Conservation (phyloP, 2,888 invertebrate species). For the Aproaerema taeniolella region DNA sequence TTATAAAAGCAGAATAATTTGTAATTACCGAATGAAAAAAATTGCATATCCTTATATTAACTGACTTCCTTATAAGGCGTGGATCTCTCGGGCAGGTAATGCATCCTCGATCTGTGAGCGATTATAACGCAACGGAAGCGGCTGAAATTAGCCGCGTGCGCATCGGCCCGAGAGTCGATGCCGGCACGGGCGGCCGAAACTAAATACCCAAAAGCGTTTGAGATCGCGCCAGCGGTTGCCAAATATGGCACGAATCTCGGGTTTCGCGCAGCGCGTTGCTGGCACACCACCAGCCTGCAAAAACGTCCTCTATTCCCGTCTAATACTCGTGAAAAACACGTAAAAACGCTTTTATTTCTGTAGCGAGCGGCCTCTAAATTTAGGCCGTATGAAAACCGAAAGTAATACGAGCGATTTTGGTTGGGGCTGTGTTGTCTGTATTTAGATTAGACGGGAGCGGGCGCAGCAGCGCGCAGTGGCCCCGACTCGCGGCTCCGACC, state of each 20-base stretch:
- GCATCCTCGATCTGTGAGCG: slow-evolving; percentile 28
- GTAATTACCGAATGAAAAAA: too few relatives aligned
- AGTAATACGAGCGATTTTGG: slow-evolving; percentile 74
- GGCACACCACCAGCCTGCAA: slow-evolving; percentile 55
- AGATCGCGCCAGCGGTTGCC: slow-evolving; percentile 56
- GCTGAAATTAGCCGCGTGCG: slow-evolving; percentile 47
- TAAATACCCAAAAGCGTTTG: slow-evolving; percentile 67
- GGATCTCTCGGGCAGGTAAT: slow-evolving; percentile 31
- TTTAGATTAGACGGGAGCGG: slow-evolving; percentile 65
- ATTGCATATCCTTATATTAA: too few relatives aligned
- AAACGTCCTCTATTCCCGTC: slow-evolving; percentile 63
- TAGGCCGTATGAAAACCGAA: slow-evolving; percentile 74
- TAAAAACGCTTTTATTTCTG: slow-evolving; percentile 75
- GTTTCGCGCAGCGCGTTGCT: slow-evolving; percentile 57
- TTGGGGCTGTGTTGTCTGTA: slow-evolving; percentile 68
- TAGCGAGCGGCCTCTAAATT: slow-evolving; percentile 72
- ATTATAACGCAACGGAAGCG: slow-evolving; percentile 42
- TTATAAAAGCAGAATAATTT: too few relatives aligned
- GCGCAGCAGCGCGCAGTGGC: slow-evolving; percentile 28
- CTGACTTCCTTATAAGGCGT: slow-evolving; percentile 39
- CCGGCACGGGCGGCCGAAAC: slow-evolving; percentile 48
- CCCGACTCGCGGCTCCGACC: slow-evolving; percentile 25
- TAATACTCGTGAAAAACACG: slow-evolving; percentile 62
- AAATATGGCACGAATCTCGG: slow-evolving; percentile 74
- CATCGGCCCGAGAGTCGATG: slow-evolving; percentile 24